Evolutionary conservation across 2,888 invertebrate species (phyloP), one percentile per base, ranked within the genome.

Genomic region (Caenorhabditis uteleia): DNA sequence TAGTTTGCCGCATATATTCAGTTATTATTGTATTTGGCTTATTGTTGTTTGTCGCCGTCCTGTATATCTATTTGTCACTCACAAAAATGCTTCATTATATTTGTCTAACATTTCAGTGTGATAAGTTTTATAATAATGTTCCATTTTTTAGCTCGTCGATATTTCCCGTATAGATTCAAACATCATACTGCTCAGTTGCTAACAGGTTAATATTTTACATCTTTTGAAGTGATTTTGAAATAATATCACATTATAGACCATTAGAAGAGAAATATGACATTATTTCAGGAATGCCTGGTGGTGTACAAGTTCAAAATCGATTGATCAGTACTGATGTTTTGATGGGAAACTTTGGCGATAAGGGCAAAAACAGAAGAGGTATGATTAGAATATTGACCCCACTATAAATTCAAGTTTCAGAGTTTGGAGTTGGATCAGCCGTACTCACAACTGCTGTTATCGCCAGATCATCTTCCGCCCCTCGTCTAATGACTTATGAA

Each of bases 301-400:
- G 69, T 8, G 53, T 61, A 16, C 74, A 71, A 8, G 69, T 75
- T 18, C 74, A 78, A 34, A 91, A 90, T 85, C 91, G 91, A 67
- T 89, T 95, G 77, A 94, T 95, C 88, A 92, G 92, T 85, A 95
- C 94, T 62, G 94, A 94, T 65, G 94, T 95, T 82, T 93, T 95
- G 85, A 92, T 91, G 82, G 95, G 94, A 75, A 77, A 74, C 42
- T 74, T 77, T 43, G 55, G 50, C 6, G 61, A 65, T 29, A 67
- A 70, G 31, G 54, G 55, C 16, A 72, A 72, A 47, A 51, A 69
- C 33, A 66, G 59, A 31, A 77, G 70, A 55, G 77, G 77, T 77
- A 27, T 50, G 61, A 56, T 20, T 21, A 34, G 16, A 18, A 8
- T 39, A 27, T 48, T 40, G 12, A 49, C 48, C 33, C 18, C 25